Evolutionary conservation across 2,888 invertebrate genomes (phyloP).

Genomic region (Myopa testacea): DNA sequence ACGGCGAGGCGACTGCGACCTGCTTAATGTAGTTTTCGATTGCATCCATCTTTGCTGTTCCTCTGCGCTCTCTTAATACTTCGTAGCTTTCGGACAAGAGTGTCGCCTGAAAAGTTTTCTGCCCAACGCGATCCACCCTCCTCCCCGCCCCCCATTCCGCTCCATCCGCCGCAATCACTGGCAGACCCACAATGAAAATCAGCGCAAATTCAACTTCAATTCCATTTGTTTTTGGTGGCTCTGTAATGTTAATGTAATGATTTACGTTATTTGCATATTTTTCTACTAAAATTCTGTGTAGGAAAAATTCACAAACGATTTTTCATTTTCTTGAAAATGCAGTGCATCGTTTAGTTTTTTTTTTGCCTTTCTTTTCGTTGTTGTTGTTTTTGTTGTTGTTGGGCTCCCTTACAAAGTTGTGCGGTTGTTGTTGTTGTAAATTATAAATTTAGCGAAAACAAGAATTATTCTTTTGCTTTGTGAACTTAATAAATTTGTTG

Average conservation of each 20-base stretch:
- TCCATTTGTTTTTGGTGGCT: slow-evolving; percentile 22
- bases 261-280: slow-evolving; percentile 66
- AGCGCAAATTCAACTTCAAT: slow-evolving; percentile 29
- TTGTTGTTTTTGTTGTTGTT: slow-evolving; percentile 21
- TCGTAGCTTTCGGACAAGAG: not conserved
- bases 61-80: not conserved
- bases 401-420: not conserved
- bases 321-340: slow-evolving; percentile 54
- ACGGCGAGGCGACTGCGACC: not conserved
- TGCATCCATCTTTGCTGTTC: not conserved
- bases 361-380: slow-evolving; percentile 42
- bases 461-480: slow-evolving; percentile 25
- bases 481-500: slow-evolving; percentile 8
- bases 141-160: not conserved
- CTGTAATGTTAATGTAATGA: slow-evolving; percentile 53
- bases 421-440: slow-evolving; percentile 5
- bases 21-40: not conserved
- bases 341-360: slow-evolving; percentile 17
- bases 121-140: not conserved
- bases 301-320: slow-evolving; percentile 60
- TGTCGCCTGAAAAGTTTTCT: slow-evolving; percentile 15
- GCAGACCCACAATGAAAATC: slow-evolving; percentile 5
- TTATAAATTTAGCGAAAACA: slow-evolving; percentile 27
- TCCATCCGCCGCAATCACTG: not conserved
- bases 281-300: slow-evolving; percentile 53